Conservation (phyloP, 2,888 invertebrate species). For the Thumatha senex region DNA sequence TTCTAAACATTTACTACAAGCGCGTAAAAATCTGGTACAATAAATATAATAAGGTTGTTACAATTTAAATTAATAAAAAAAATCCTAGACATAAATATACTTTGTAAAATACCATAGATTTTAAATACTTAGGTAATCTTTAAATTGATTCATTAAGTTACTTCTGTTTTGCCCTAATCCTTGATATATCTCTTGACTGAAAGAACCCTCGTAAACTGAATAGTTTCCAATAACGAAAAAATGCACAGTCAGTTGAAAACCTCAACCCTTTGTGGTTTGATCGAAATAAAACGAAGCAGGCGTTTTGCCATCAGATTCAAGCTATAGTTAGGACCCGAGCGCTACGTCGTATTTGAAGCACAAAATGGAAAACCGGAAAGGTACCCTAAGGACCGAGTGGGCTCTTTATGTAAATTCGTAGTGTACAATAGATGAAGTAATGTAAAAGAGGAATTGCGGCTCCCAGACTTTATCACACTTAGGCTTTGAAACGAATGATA, state of each 20-base stretch:
- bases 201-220: conserved; percentile 36
- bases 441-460: conserved; percentile 71
- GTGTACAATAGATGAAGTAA: conserved; percentile 73
- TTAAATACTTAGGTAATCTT: neutral
- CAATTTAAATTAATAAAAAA: no score
- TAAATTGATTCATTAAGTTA: conserved; percentile 8
- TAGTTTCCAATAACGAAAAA: conserved; percentile 48
- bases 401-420: conserved; percentile 78
- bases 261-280: conserved; percentile 52
- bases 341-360: conserved; percentile 66
- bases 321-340: conserved; percentile 53
- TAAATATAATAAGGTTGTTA: no score
- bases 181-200: conserved; percentile 20
- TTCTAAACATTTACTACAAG: no score
- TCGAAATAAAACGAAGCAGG: conserved; percentile 63
- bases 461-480: conserved; percentile 56
- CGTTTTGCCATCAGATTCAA: conserved; percentile 64
- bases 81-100: no score
- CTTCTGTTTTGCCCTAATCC: conserved; percentile 23
- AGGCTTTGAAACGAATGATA: conserved; percentile 41
- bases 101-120: neutral
- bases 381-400: conserved; percentile 72
- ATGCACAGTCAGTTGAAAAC: conserved; percentile 39
- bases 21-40: no score
- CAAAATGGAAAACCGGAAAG: conserved; percentile 76